A percentile compares a stretch with the other conserved stretches of the same genome.
Conservation (phyloP, 2,888 invertebrate genomes). For the Meliscaeva auricollis region DNA sequence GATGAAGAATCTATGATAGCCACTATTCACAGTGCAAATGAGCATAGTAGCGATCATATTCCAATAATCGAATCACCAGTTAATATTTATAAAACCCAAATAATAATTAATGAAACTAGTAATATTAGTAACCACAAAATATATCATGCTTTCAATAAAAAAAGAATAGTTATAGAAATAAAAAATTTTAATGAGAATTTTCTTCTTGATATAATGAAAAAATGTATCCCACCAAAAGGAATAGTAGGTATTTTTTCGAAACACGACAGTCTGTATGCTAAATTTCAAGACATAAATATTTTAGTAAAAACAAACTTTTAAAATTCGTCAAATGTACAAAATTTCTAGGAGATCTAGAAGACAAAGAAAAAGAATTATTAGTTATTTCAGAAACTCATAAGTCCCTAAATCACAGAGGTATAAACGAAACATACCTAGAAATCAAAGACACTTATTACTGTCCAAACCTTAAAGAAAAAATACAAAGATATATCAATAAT, state of each 20-base stretch:
- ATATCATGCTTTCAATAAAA: neutral
- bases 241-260: neutral
- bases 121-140: neutral
- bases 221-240: slow-evolving; percentile 1
- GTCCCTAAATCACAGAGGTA: too few relatives aligned
- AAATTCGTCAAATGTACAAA: neutral
- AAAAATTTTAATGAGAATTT: neutral
- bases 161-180: neutral
- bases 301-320: too few relatives aligned
- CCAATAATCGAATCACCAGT: neutral
- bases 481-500: too few relatives aligned
- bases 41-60: neutral
- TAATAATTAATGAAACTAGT: neutral
- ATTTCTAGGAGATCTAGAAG: slow-evolving; percentile 4
- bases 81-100: slow-evolving; percentile 10
- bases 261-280: neutral
- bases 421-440: too few relatives aligned
- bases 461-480: too few relatives aligned
- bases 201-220: neutral
- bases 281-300: neutral
- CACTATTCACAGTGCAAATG: slow-evolving; percentile 10
- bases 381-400: too few relatives aligned
- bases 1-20: neutral
- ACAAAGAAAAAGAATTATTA: neutral
- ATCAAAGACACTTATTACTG: too few relatives aligned